A percentile compares a stretch with the other conserved stretches of the same genome.
Conservation (phyloP, 2,113 vertebrate genomes). For the Oreocharis arfaki region DNA sequence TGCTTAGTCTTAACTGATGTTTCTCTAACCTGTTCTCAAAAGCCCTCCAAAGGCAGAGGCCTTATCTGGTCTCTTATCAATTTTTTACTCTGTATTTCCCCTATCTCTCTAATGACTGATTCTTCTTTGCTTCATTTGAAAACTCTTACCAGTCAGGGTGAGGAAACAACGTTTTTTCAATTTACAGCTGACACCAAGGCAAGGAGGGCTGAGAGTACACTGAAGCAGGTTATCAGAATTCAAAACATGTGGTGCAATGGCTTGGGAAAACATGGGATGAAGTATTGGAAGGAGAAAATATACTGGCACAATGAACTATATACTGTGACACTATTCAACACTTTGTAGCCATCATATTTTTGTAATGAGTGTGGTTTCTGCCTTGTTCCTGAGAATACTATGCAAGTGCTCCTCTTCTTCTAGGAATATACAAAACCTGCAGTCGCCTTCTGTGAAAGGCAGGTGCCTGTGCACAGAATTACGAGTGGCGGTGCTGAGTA, state of each 20-base stretch:
- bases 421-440: background rate
- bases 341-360: background rate
- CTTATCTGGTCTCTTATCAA: background rate
- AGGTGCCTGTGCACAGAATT: background rate
- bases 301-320: background rate
- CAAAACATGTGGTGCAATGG: background rate
- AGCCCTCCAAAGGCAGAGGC: background rate
- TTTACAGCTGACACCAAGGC: background rate
- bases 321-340: background rate
- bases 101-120: rapidly evolving
- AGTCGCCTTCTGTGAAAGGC: rapidly evolving
- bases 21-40: background rate
- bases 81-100: background rate
- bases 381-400: background rate
- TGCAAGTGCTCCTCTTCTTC: background rate
- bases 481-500: background rate
- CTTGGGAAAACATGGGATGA: background rate
- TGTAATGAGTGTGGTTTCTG: background rate
- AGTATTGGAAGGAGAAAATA: background rate
- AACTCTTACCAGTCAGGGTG: background rate
- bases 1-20: rapidly evolving
- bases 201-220: background rate
- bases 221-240: background rate
- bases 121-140: background rate
- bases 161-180: background rate